phyloP scores from a whole-genome alignment of 2,113 vertebrate genomes.

The Myotis yumanensis region DNA sequence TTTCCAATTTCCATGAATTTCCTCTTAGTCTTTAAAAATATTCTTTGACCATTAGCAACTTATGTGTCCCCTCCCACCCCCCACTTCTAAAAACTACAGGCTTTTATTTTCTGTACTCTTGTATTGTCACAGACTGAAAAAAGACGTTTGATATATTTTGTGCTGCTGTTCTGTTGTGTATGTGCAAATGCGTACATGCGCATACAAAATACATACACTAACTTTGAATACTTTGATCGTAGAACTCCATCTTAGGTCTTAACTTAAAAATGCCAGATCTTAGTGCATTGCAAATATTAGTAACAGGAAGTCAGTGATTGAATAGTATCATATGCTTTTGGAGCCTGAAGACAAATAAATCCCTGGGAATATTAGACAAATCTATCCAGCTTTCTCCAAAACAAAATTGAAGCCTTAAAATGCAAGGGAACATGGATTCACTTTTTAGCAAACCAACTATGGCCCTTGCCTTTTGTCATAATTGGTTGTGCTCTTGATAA shows the following conservation, averaged over 20 bases:
- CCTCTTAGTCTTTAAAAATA: background rate
- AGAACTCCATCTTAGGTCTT: background rate
- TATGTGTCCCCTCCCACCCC: no score
- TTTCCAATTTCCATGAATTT: constrained; percentile 27
- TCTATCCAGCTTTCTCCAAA: constrained; percentile 37
- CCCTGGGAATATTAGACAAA: background rate
- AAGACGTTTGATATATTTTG: background rate
- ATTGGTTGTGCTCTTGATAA: background rate
- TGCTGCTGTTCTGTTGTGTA: background rate
- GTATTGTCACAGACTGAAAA: background rate
- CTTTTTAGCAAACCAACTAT: constrained; percentile 20
- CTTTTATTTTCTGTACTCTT: background rate
- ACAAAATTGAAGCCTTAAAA: constrained; percentile 7
- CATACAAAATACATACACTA: rapidly evolving
- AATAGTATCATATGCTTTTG: background rate
- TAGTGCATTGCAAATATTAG: constrained; percentile 21
- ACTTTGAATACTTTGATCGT: background rate
- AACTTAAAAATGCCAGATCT: background rate
- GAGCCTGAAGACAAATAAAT: constrained; percentile 25
- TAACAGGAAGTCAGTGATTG: background rate
- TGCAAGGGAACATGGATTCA: background rate
- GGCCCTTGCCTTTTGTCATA: background rate
- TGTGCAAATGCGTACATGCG: background rate
- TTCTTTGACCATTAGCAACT: background rate
- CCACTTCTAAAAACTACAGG: background rate